phyloP scores from a whole-genome alignment of 2,888 invertebrate genomes.

The Tetragnatha montana region DNA sequence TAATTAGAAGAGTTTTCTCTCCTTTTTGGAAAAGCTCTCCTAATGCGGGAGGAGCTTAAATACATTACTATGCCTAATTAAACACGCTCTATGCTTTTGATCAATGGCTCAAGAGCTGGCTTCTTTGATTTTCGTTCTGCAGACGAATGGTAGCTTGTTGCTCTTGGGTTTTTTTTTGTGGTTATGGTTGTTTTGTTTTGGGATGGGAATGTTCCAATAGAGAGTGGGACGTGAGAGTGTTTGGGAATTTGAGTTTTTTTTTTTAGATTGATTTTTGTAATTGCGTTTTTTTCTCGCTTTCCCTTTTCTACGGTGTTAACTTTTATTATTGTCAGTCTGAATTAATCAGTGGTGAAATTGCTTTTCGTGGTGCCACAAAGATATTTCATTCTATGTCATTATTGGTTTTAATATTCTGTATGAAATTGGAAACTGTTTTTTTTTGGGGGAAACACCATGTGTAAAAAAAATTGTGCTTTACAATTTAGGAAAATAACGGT shows the following conservation, averaged over 20 bases:
- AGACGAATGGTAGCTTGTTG: slow-evolving; percentile 40
- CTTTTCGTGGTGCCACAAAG: too few species aligned
- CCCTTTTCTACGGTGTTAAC: not conserved
- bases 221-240: not conserved
- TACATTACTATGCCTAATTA: slow-evolving; percentile 71
- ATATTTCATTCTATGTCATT: too few species aligned
- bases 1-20: slow-evolving; percentile 65
- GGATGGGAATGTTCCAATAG: not conserved
- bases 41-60: slow-evolving; percentile 67
- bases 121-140: slow-evolving; percentile 45
- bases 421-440: too few species aligned
- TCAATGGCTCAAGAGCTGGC: slow-evolving; percentile 53
- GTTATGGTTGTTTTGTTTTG: not conserved
- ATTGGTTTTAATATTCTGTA: too few species aligned
- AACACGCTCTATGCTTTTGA: slow-evolving; percentile 68
- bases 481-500: too few species aligned
- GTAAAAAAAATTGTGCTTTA: too few species aligned
- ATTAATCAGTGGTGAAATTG: too few species aligned
- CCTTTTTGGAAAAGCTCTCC: slow-evolving; percentile 63
- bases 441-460: too few species aligned
- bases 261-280: not conserved
- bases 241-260: not conserved
- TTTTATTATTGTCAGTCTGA: too few species aligned
- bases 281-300: not conserved
- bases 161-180: not conserved